Percentiles rank a stretch among this genome's conserved stretches.
Evolutionary conservation across 2,888 invertebrate genomes (phyloP).

Genomic region (Hirtodrosophila duncani): DNA sequence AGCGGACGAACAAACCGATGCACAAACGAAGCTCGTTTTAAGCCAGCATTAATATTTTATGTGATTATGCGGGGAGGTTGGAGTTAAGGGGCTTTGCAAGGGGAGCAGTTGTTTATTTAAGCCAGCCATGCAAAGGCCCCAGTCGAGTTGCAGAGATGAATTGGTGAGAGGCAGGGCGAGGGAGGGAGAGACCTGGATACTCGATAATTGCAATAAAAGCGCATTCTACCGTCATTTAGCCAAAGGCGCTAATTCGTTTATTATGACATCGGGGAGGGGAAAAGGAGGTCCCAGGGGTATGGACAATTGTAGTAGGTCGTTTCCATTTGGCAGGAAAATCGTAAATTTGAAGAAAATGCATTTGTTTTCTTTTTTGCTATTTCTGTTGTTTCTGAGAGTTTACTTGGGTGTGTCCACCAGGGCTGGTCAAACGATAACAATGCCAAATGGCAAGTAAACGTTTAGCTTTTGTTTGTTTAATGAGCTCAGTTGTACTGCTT

Average conservation of each 20-base stretch:
- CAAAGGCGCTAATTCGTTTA: constrained; percentile 69
- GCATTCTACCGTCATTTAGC: constrained; percentile 65
- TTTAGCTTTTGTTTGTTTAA: constrained; percentile 51
- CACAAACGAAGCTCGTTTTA: constrained; percentile 41
- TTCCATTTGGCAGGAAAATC: constrained; percentile 52
- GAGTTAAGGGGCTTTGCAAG: constrained; percentile 10
- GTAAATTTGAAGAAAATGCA: constrained; percentile 54
- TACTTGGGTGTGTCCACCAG: constrained; percentile 48
- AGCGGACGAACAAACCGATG: constrained; percentile 45
- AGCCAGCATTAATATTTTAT: constrained; percentile 68
- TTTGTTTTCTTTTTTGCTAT: constrained; percentile 37
- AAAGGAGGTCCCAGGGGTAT: not conserved
- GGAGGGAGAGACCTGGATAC: constrained; percentile 30
- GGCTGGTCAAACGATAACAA: constrained; percentile 27
- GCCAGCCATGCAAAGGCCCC: constrained; percentile 55
- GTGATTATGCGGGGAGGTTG: constrained; percentile 54
- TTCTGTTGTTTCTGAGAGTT: constrained; percentile 1
- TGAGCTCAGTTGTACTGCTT: too few relatives aligned
- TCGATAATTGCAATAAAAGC: constrained; percentile 69
- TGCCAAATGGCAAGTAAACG: constrained; percentile 45
- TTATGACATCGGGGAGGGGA: constrained; percentile 39
- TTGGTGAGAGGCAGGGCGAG: constrained; percentile 15
- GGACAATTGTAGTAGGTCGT: constrained; percentile 30
- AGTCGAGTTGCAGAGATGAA: not conserved
- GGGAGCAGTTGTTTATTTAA: constrained; percentile 54